A percentile compares a stretch with the other conserved stretches of the same genome.
These are phyloP conservation scores for Sebastes itinus DNA, from an alignment of 2,797 vertebrate species.

Conservation along the genomic window DNA sequence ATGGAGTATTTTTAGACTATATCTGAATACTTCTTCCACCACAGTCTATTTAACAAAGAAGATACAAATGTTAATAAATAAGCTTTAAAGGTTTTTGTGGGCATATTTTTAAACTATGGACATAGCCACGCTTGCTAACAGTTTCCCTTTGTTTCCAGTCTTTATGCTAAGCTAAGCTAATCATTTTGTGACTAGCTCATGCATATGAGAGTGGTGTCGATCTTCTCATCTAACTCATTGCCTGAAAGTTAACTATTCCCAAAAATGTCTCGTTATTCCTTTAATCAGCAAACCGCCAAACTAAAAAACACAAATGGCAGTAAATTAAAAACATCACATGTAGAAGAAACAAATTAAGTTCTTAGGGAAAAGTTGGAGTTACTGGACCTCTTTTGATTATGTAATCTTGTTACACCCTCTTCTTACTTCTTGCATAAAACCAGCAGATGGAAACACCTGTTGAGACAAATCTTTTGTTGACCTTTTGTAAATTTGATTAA, in stretches of 20 bases:
- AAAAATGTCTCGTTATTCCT: neutral
- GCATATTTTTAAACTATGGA: neutral
- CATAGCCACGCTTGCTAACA: neutral
- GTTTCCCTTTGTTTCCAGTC: neutral
- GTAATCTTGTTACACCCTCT: conserved; percentile 1
- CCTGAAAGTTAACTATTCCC: neutral
- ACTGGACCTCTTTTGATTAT: neutral
- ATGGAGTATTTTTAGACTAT: neutral
- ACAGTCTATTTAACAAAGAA: neutral
- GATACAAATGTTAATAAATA: neutral
- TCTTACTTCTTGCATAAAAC: neutral
- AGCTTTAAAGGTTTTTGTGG: neutral
- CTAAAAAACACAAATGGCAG: neutral
- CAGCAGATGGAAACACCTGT: conserved; percentile 10
- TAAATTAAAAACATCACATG: neutral
- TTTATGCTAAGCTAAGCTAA: neutral
- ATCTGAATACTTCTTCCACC: neutral
- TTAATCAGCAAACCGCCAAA: neutral
- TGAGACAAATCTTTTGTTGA: neutral
- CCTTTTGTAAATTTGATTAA: conserved; percentile 4
- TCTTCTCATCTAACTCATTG: neutral
- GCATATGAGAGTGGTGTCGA: neutral
- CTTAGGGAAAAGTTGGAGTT: neutral
- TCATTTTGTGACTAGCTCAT: neutral
- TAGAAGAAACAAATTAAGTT: neutral